These are phyloP conservation scores for Brachyhypopomus occidentalis DNA, from an alignment of 2,113 vertebrate species.

Conservation along the genomic window DNA sequence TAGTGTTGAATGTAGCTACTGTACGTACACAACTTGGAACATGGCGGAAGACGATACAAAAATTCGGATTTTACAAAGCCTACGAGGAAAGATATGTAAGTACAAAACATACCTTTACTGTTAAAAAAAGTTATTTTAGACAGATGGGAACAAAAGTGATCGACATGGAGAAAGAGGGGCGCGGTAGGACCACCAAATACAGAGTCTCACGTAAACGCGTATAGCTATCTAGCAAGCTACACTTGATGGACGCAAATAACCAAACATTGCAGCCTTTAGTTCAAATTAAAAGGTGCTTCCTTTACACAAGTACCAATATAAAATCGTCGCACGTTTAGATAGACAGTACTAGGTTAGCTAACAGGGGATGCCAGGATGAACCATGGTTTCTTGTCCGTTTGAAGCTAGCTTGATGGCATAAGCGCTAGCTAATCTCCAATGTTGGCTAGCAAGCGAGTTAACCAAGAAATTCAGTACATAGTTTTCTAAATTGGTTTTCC, in stretches of 20 bases:
- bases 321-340: no score
- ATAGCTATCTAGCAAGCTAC: not conserved
- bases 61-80: constrained; percentile 83
- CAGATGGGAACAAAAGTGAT: constrained; percentile 31
- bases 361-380: no score
- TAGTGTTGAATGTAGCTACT: constrained; percentile 70
- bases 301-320: not conserved
- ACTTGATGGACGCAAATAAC: no score
- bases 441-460: no score
- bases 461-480: no score
- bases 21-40: constrained; percentile 67
- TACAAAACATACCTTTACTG: constrained; percentile 45
- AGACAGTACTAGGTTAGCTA: no score
- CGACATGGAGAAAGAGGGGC: constrained; percentile 67
- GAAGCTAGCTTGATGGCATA: no score
- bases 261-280: not conserved
- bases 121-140: constrained; percentile 3
- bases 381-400: no score
- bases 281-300: not conserved
- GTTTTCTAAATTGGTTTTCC: no score
- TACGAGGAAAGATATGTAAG: constrained; percentile 89
- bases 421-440: no score
- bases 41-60: constrained; percentile 81
- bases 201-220: not conserved
- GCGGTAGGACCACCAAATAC: constrained; percentile 66